A percentile compares a stretch with the other conserved stretches of the same genome.
phyloP scores from a whole-genome alignment of 2,113 vertebrate species.

The Coracopsis vasa region DNA sequence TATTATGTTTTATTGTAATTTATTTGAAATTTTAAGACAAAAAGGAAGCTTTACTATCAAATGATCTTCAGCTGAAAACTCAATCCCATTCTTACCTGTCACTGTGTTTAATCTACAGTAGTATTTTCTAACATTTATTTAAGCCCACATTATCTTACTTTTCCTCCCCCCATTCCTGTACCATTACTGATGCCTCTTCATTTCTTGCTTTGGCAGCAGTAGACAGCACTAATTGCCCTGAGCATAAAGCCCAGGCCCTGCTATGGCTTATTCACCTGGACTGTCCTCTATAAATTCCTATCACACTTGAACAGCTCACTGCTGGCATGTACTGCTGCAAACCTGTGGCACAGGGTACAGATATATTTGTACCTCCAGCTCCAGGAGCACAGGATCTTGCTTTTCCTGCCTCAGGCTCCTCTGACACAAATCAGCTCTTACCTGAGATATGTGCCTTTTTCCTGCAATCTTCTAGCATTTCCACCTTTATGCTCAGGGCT shows the following conservation, averaged over 20 bases:
- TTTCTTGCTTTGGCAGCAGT: not conserved
- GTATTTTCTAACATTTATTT: not conserved
- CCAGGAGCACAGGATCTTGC: not conserved
- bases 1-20: not conserved
- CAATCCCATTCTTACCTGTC: not conserved
- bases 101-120: not conserved
- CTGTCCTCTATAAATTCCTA: not conserved
- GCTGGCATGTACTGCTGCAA: not conserved
- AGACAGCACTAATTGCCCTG: fast-evolving
- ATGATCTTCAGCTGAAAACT: not conserved
- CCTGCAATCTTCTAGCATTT: not conserved
- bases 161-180: not conserved
- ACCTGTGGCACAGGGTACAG: fast-evolving
- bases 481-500: not conserved
- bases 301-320: not conserved
- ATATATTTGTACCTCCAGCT: not conserved
- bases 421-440: not conserved
- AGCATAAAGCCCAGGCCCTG: not conserved
- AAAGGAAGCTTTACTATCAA: not conserved
- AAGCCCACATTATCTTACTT: not conserved
- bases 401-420: not conserved
- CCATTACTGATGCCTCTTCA: not conserved
- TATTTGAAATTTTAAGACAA: not conserved
- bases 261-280: not conserved
- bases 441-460: not conserved